Conservation (phyloP, 92 coral and sea anemone species). For the Anthopleura xanthogrammica region DNA sequence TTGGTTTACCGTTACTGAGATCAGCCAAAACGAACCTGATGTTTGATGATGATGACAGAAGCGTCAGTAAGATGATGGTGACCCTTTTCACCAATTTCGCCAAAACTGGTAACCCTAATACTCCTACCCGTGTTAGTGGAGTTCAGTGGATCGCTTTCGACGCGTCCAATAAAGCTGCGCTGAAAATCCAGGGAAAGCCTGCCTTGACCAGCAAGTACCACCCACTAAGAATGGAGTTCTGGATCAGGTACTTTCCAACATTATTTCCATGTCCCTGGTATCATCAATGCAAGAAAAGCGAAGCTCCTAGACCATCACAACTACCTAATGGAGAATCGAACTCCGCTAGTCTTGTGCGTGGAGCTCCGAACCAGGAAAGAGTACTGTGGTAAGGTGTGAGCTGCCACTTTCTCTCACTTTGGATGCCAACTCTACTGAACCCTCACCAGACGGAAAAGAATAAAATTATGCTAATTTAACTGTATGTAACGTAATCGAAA, state of each 20-base stretch:
- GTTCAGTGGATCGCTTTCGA: conserved; percentile 51
- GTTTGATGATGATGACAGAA: conserved; percentile 45
- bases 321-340: no score
- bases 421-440: no score
- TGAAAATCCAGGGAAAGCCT: conserved; percentile 47
- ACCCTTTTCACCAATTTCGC: conserved; percentile 63
- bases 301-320: background rate
- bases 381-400: no score
- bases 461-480: no score
- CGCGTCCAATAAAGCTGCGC: conserved; percentile 49
- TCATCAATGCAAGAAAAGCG: background rate
- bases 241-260: conserved; percentile 31
- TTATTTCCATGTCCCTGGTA: background rate
- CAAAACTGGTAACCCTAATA: conserved; percentile 40
- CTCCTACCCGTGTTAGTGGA: conserved; percentile 42
- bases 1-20: conserved; percentile 59
- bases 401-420: no score
- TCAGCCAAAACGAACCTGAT: background rate
- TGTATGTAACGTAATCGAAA: no score
- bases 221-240: conserved; percentile 70
- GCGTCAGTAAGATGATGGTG: conserved; percentile 61
- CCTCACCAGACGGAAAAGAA: no score
- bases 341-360: no score
- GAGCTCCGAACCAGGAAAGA: no score
- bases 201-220: conserved; percentile 46